These are phyloP conservation scores for Lophura nycthemera DNA, from an alignment of 2,113 vertebrate genomes.

Conservation along the genomic window DNA sequence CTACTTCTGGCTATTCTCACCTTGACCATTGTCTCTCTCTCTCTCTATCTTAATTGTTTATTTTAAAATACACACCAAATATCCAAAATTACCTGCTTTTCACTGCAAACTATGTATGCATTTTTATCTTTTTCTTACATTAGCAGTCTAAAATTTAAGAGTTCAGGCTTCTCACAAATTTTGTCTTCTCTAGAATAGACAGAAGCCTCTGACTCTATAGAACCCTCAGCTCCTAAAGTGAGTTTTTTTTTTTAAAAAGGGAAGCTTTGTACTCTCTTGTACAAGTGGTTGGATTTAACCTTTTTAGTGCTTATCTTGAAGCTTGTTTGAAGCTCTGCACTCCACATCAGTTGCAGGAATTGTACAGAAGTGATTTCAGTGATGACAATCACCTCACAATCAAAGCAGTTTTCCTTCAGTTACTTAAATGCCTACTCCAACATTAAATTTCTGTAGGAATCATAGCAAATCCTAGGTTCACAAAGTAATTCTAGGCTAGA, in stretches of 20 bases:
- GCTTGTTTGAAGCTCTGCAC: not conserved
- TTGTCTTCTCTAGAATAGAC: not conserved
- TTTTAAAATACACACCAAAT: not conserved
- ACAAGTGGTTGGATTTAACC: not conserved
- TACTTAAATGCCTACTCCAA: not conserved
- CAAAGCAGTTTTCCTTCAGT: slow-evolving; percentile 20
- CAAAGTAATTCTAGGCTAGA: not conserved
- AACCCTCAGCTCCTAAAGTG: not conserved
- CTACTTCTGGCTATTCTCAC: not conserved
- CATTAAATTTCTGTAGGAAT: not conserved
- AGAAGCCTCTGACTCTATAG: not conserved
- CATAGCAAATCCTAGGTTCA: not conserved
- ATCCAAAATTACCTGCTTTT: not conserved
- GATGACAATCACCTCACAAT: slow-evolving; percentile 43
- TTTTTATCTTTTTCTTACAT: not conserved
- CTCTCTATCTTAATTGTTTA: not conserved
- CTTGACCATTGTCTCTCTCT: too few relatives aligned
- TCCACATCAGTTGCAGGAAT: not conserved
- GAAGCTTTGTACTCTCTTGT: not conserved
- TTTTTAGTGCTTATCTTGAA: slow-evolving; percentile 25
- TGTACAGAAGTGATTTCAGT: slow-evolving; percentile 35
- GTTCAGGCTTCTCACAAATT: not conserved
- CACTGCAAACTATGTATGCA: not conserved
- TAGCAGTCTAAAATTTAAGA: not conserved
- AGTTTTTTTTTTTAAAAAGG: not conserved